A percentile compares a stretch with the other conserved stretches of the same genome.
These are phyloP conservation scores for Adineta ricciae DNA, from an alignment of 2,888 invertebrate genomes.

Conservation along the genomic window DNA sequence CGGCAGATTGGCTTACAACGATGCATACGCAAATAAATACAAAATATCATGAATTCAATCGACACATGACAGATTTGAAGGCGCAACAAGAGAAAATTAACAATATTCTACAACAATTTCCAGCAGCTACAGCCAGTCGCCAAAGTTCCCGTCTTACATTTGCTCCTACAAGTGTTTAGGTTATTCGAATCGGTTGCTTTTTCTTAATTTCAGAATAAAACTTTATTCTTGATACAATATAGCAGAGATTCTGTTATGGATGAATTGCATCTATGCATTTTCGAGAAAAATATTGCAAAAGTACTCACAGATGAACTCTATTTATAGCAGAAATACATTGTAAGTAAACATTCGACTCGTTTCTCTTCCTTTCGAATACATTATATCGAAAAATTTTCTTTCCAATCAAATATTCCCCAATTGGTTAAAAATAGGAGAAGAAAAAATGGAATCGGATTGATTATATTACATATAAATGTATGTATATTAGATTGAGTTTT, in stretches of 20 bases:
- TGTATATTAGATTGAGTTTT: not conserved
- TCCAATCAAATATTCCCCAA: not conserved
- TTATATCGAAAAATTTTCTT: not conserved
- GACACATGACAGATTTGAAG: not conserved
- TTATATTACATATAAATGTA: not conserved
- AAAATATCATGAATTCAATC: slow-evolving; percentile 19
- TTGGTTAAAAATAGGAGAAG: not conserved
- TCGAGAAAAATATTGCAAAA: too few species aligned
- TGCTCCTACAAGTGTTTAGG: not conserved
- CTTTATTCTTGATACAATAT: too few species aligned
- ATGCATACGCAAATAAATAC: not conserved
- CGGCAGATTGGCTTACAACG: not conserved
- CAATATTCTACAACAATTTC: slow-evolving; percentile 21
- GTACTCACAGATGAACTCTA: too few species aligned
- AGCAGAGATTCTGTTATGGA: too few species aligned
- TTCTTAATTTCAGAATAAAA: too few species aligned
- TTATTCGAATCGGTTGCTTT: not conserved
- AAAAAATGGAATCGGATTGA: not conserved
- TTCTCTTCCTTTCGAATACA: not conserved
- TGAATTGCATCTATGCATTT: too few species aligned
- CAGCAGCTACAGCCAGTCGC: not conserved
- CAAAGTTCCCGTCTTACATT: not conserved
- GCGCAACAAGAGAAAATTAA: not conserved
- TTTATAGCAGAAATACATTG: too few species aligned
- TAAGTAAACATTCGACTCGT: not conserved